Conservation (phyloP, 2,888 invertebrate species). For the Mesorhabditis spiculigera region DNA sequence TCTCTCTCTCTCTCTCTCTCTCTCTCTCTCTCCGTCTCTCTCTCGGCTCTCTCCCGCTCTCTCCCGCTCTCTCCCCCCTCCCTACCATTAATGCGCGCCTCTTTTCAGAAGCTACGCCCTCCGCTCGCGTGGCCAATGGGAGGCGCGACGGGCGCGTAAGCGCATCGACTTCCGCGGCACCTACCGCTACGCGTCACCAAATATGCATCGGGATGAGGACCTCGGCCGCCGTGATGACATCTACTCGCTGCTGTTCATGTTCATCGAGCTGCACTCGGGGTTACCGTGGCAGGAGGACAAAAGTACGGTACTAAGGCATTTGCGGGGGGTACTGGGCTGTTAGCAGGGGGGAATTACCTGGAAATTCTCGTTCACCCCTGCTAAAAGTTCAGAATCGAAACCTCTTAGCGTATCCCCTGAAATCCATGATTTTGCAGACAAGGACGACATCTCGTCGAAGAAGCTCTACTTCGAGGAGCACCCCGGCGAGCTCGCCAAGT, state of each 20-base stretch:
- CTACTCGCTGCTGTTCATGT: not conserved
- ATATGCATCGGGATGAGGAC: slow-evolving; percentile 4
- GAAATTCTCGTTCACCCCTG: not conserved
- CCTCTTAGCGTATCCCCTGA: not conserved
- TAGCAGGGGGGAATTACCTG: too few species aligned
- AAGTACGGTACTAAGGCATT: not conserved
- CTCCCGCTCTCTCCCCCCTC: not conserved
- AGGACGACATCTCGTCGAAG: not conserved
- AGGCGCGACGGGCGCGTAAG: not conserved
- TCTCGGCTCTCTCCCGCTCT: not conserved
- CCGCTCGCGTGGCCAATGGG: not conserved
- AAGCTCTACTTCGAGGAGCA: not conserved
- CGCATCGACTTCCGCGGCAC: not conserved
- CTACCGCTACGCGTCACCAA: not conserved
- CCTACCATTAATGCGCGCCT: not conserved
- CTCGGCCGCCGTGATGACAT: slow-evolving; percentile 2
- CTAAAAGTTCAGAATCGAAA: not conserved
- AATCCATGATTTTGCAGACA: not conserved
- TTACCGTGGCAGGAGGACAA: not conserved
- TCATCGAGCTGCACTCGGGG: not conserved
- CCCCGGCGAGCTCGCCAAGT: not conserved
- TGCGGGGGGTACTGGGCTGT: too few species aligned
- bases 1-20: not conserved
- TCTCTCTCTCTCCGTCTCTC: too few species aligned
- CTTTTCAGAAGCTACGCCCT: not conserved